Evolutionary conservation across 2,797 vertebrate species (phyloP), one percentile per base, ranked within the genome.

Genomic region (Anisognathus igniventris): DNA sequence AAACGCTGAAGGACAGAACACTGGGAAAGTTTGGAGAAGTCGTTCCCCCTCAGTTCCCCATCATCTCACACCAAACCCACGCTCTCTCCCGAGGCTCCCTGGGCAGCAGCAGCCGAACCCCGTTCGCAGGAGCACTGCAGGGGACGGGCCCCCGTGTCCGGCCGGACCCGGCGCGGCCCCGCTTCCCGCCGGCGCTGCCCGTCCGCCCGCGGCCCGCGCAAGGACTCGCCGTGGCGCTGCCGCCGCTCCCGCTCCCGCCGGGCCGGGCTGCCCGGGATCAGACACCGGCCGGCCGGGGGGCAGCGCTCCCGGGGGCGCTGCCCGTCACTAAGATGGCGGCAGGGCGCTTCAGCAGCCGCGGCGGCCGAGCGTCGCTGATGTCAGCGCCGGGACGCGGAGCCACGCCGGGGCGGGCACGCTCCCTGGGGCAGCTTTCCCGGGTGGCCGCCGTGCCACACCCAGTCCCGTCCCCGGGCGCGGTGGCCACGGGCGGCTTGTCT

Each of bases 241-340:
- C 4, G 12, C 30, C 25, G 19, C 18, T 51, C 3, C 76, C 37
- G 10, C 24, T 48, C 4, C 27, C 15, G 31, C 40, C 12, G 15
- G 12, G 33, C 33, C 27, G 12, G 8, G 28, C 47, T 10, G 75
- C 44, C 80, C 37, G 13, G 35, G 19, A 3, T 33, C 53, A n/a
- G 14, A 56, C 6, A 9, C 31, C 50, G 35, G 35, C 9, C 61
- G 35, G 35, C 7, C 24, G 6, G 13, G 24, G 14, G 2, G 4
- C 12, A 9, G n/a, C 42, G 2, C 73, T 27, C 30, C 10, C 5
- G 10, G 7, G 24, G 16, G 5, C 28, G 2, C 51, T 81, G 90
- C 95, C 95, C 92, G 14, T 10, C 86, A 13, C 28, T 28, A 93
- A 95, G 18, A 96, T 96, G 96, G 94, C 50, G 54, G 19, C 20